Base-by-base conservation (phyloP, 2,113 vertebrate genomes). In the Saguinus imperator region DNA sequence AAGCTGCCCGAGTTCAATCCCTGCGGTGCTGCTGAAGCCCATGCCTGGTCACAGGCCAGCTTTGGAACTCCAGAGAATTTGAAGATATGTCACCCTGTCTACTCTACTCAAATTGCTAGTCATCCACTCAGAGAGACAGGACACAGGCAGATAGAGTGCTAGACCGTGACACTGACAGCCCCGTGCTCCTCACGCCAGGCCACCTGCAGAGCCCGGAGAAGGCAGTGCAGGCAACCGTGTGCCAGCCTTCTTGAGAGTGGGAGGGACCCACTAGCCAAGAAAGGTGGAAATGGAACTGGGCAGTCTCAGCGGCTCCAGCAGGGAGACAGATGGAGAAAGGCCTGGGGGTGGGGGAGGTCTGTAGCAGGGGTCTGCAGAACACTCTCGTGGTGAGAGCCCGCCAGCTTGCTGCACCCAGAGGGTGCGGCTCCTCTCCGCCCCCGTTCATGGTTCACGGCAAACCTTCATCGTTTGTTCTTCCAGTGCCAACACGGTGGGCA, bases 401-500 rank as follows among this genome's bases (percentile, higher is more conserved):
- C 5, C 1, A 0, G 43, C 4, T n/a, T 21, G 8, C 1, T 13
- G 8, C 8, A 1, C 7, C 6, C 5, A 32, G 2, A 25, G 7
- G 35, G 32, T 17, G 5, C 6, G 0, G 11, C 8, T 1, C 40
- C 64, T 2, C 1, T 9, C 45, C 40, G 20, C 68, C 80, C 50
- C 29, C 6, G 25, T 16, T 97, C 98, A 94, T 40, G 52, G 52
- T 17, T 52, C 52, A 52, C 17, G 52, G 52, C 52, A 52, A 52
- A 66, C 95, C 87, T n/a, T 25, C 29, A 8, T 80, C 45, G 27
- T 98, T 85, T 96, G 96, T 80, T 94, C 94, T 98, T 95, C 10
- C 96, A 99, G 99, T 0, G 99, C 99, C 20, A 99, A 99, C 99
- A 99, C 99, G 0, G 99, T 99, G 17, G 99, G 99, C 7, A 99